Evolutionary conservation across 2,113 vertebrate genomes (phyloP).

Genomic region (Leiothrix lutea): DNA sequence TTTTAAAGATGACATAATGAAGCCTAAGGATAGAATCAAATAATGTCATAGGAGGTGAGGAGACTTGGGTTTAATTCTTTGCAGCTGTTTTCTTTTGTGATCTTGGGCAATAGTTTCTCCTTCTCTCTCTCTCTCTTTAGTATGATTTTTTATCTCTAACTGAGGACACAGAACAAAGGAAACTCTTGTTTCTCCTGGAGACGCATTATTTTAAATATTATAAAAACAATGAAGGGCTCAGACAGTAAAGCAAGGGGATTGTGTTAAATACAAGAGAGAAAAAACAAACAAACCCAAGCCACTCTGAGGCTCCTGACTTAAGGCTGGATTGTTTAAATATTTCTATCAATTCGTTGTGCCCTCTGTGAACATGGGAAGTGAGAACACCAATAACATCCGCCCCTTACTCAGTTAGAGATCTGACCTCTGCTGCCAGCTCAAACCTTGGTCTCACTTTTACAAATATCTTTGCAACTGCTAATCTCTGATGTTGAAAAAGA

Average conservation of each 20-base stretch:
- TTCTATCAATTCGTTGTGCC: not conserved
- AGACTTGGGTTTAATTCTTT: not conserved
- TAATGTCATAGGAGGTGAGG: not conserved
- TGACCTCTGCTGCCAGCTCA: not conserved
- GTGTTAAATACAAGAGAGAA: not conserved
- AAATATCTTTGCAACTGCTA: not conserved
- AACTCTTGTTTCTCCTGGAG: not conserved
- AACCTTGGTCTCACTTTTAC: not conserved
- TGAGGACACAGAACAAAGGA: not conserved
- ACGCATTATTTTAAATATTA: not conserved
- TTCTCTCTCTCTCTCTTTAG: not conserved
- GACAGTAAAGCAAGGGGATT: not conserved
- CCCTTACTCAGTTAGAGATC: not conserved
- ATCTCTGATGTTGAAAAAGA: not conserved
- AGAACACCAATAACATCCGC: not conserved
- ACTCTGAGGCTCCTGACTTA: not conserved
- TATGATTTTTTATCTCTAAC: not conserved
- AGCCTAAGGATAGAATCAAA: not conserved
- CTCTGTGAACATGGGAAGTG: not conserved
- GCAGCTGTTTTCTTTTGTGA: not conserved
- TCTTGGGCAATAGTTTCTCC: not conserved
- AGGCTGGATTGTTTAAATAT: not conserved
- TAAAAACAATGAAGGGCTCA: not conserved
- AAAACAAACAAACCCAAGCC: not conserved
- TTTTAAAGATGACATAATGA: not conserved